A percentile compares a stretch with the other conserved stretches of the same genome.
Conservation (phyloP, 2,113 vertebrate species). For the Myrmophylax atrothorax region DNA sequence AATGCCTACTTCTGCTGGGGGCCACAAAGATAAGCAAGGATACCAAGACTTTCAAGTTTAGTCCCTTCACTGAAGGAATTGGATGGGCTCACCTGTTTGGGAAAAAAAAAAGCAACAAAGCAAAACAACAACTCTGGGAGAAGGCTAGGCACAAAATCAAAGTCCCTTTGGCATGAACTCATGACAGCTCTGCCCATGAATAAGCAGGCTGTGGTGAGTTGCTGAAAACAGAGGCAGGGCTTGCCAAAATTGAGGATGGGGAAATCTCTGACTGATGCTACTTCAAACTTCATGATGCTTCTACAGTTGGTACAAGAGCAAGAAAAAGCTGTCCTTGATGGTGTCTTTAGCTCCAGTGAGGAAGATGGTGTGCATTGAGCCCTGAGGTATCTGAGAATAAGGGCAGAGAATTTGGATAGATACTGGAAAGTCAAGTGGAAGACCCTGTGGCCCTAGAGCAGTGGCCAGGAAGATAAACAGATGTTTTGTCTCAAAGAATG, state of each 20-base stretch:
- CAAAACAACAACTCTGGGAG: background rate
- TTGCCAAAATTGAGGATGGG: background rate
- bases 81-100: background rate
- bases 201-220: background rate
- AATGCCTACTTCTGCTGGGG: background rate
- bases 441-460: background rate
- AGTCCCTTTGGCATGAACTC: slow-evolving; percentile 16
- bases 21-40: slow-evolving; percentile 36
- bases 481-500: background rate
- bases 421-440: background rate
- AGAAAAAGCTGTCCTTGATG: background rate
- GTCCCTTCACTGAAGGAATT: background rate
- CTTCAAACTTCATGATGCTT: background rate
- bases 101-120: background rate
- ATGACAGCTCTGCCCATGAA: background rate
- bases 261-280: background rate
- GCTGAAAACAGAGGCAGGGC: background rate
- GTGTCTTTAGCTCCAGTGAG: background rate
- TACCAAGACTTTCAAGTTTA: slow-evolving; percentile 28
- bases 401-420: background rate
- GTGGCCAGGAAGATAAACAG: background rate
- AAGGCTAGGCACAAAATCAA: slow-evolving; percentile 13
- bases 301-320: background rate
- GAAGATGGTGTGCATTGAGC: background rate
- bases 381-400: background rate